Evolutionary conservation across 2,113 vertebrate genomes (phyloP), one percentile per base, ranked within the genome.

Genomic region (Cheilinus undulatus): DNA sequence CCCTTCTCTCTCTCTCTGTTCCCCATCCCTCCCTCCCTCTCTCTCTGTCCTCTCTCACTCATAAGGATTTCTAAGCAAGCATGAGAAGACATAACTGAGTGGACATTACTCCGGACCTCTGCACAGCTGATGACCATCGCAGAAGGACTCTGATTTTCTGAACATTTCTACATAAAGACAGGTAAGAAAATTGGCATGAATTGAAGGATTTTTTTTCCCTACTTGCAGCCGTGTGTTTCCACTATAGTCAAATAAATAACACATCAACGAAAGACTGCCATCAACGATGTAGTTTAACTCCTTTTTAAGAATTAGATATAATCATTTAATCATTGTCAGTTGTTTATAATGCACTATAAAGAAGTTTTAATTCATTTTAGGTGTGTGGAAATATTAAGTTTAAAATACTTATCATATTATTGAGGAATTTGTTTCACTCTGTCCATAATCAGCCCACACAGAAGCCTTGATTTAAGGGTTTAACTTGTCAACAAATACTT

Each of bases 41-140:
- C 30, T 38, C 54, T 57, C 64, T 73, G 40, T 72, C 68, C 64
- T 72, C 78, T 53, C 76, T 59, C 15, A 7, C 65, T 61, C 82
- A 58, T 34, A 56, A 61, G 76, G 68, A 80, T 65, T 70, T 52
- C 53, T 73, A 72, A 73, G 82, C 11, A 60, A 83, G 78, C 74
- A 88, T 85, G 82, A 84, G 81, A 72, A 85, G 76, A 84, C 82
- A 19, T 43, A 17, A 64, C 72, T 88, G 73, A 90, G 78, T 62
- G 84, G 80, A 88, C 85, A 15, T 32, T 54, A 54, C 69, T 11
- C 54, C 26, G 56, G 68, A 76, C 69, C 54, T 58, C 64, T 49
- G 83, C 69, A 88, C 68, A 43, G 28, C 75, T 7, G 62, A 63
- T 83, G 78, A 85, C 76, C 76, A 46, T 56, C 32, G 1, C 20